These are phyloP conservation scores for Amia ocellicauda DNA, from an alignment of 2,113 vertebrate species.

Conservation along the genomic window DNA sequence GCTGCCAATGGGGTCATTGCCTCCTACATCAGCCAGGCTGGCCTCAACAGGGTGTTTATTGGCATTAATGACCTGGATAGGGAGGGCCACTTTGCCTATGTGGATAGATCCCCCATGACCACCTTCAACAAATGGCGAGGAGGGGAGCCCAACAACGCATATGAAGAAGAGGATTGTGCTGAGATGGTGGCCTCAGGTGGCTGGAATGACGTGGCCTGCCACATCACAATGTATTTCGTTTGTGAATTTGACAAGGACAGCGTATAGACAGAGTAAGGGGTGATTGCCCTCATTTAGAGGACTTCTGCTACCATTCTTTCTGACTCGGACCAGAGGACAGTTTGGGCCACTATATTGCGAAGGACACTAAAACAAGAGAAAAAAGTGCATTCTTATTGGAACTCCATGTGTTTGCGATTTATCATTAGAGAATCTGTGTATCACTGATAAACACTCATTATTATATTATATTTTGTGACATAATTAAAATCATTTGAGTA, in stretches of 20 bases:
- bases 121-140: constrained; percentile 92
- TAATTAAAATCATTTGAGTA: too few species aligned
- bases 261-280: constrained; percentile 47
- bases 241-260: constrained; percentile 94
- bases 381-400: too few species aligned
- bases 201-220: constrained; percentile 95
- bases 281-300: too few species aligned
- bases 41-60: constrained; percentile 86
- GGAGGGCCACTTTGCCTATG: constrained; percentile 86
- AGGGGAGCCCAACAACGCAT: constrained; percentile 92
- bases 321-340: not conserved
- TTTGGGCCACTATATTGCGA: constrained; percentile 18
- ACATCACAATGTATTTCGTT: constrained; percentile 91
- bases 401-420: too few species aligned
- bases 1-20: constrained; percentile 79
- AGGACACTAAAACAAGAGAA: too few species aligned
- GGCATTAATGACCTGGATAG: constrained; percentile 88
- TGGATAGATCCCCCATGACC: constrained; percentile 85
- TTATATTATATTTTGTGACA: too few species aligned
- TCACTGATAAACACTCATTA: too few species aligned
- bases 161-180: constrained; percentile 90
- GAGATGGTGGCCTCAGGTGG: constrained; percentile 90
- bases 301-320: constrained; percentile 1
- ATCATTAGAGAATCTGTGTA: too few species aligned
- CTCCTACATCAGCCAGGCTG: constrained; percentile 80